These are phyloP conservation scores for Rhinoptilus africanus DNA, from an alignment of 2,113 vertebrate genomes.

Conservation along the genomic window DNA sequence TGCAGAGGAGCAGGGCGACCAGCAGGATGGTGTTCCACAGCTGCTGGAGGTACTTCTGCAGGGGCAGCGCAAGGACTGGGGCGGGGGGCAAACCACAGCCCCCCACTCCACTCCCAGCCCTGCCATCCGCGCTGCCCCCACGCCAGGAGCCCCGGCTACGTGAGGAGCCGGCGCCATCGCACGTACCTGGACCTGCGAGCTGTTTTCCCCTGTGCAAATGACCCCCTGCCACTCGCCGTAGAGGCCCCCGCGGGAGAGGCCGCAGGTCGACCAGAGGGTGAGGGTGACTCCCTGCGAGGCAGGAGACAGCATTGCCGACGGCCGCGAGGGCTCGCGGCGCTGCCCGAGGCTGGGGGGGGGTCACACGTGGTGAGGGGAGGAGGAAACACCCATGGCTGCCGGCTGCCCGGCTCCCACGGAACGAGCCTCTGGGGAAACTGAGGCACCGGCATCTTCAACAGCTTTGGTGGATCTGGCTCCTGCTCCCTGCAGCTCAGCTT, in stretches of 20 bases:
- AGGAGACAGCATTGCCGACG: neutral
- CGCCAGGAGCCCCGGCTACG: fast-evolving
- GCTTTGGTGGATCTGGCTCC: too few species aligned
- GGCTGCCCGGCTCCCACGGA: neutral
- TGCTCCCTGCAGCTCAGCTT: neutral
- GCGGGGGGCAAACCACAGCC: fast-evolving
- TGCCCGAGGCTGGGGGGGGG: fast-evolving
- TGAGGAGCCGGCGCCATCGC: fast-evolving
- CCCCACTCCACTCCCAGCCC: fast-evolving
- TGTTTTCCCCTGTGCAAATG: slow-evolving; percentile 90
- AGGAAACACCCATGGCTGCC: fast-evolving
- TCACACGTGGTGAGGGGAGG: neutral
- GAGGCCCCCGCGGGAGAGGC: slow-evolving; percentile 87
- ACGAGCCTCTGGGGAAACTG: neutral
- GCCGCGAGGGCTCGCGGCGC: fast-evolving
- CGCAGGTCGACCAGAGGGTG: slow-evolving; percentile 93
- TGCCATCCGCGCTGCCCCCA: fast-evolving
- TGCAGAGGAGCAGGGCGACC: slow-evolving; percentile 89
- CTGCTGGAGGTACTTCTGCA: slow-evolving; percentile 92
- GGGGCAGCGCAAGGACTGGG: neutral
- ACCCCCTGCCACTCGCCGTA: slow-evolving; percentile 95
- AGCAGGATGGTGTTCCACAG: slow-evolving; percentile 93
- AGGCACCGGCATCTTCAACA: neutral
- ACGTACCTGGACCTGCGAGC: slow-evolving; percentile 90
- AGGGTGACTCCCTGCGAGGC: slow-evolving; percentile 85